Base-by-base conservation (phyloP, 2,113 vertebrate genomes). In the Peromyscus maniculatus region DNA sequence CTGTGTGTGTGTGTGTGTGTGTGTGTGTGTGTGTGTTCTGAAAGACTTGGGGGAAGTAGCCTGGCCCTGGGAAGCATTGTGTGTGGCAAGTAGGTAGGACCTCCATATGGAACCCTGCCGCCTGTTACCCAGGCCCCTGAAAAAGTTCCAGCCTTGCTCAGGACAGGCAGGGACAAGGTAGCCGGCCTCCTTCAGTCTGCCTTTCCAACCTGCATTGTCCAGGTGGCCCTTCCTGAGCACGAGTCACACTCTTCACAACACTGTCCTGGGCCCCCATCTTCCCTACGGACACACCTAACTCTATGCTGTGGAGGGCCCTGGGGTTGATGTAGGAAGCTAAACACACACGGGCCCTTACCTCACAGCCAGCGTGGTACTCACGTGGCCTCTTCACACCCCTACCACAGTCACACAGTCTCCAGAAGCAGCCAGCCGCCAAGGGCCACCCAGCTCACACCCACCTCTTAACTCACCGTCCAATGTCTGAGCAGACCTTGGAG, bases 381-480 rank as follows among this genome's bases (percentile, higher is more conserved):
- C 1, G 0, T 0, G 10, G 7, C 57, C n/a, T 36, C 66, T 64
- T 69, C 66, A 28, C n/a, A 26, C 17, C 7, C 49, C 62, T 0
- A 0, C 33, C 72, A 10, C n/a, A 10, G 59, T 9, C 67, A 22
- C 77, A 24, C 13, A 26, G 64, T 46, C 71, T 80, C 91, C 43
- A 3, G 64, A 72, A 87, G 9, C 62, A 33, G 10, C 46, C 59
- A 2, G 71, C 17, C 2, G 8, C 59, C 5, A 0, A 64, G 59
- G 13, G 28, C 67, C 89, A 62, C 67, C 33, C 36, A 31, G n/a
- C 21, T 36, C 24, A 93, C 57, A 66, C n/a, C 26, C 66, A 67
- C 66, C 55, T 39, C 43, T 21, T 39, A 97, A 97, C 98, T 97
- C 91, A 98, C 98, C 96, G 97, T 39, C 97, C 98, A 72, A 98